A percentile compares a stretch with the other conserved stretches of the same genome.
phyloP scores from a whole-genome alignment of 2,888 invertebrate species.

The Rotaria sp. region DNA sequence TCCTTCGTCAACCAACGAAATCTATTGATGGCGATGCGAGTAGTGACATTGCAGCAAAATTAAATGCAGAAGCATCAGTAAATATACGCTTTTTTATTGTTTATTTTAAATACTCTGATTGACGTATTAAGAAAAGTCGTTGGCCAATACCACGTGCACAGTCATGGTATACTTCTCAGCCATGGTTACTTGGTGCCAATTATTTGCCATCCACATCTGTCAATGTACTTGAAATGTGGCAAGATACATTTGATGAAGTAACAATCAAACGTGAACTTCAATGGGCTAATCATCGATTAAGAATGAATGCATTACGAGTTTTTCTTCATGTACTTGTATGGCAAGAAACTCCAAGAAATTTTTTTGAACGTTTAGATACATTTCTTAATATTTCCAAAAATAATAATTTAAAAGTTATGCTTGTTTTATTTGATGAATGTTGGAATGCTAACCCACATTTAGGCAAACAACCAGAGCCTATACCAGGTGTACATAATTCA shows the following conservation, averaged over 20 bases:
- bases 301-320: background rate
- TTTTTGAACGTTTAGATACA: background rate
- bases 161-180: background rate
- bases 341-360: background rate
- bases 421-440: constrained; percentile 19
- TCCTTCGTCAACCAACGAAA: background rate
- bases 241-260: constrained; percentile 1
- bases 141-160: background rate
- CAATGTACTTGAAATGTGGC: constrained; percentile 10
- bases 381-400: background rate
- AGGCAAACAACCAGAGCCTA: constrained; percentile 13
- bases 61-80: background rate
- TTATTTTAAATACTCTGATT: background rate
- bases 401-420: background rate
- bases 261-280: background rate
- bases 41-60: background rate
- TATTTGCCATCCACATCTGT: background rate
- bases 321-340: constrained; percentile 4
- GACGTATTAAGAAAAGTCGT: background rate
- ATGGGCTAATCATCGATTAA: background rate
- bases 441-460: background rate
- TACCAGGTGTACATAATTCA: constrained; percentile 24
- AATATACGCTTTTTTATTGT: background rate
- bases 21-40: background rate
- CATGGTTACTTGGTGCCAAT: constrained; percentile 1